A percentile compares a stretch with the other conserved stretches of the same genome.
phyloP scores from a whole-genome alignment of 2,113 vertebrate genomes.

The Uria lomvia region DNA sequence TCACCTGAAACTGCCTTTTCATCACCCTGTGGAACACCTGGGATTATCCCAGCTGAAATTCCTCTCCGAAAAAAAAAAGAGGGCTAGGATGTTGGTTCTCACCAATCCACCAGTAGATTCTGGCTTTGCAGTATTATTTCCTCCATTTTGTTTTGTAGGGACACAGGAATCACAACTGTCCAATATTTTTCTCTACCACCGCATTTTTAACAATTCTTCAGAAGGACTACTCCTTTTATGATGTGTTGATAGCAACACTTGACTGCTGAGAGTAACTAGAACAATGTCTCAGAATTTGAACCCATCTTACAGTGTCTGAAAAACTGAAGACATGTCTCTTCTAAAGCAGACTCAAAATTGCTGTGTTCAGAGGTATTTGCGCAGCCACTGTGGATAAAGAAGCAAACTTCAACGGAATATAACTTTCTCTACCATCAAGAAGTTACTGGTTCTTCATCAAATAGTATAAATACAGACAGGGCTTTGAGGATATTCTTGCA shows the following conservation, averaged over 20 bases:
- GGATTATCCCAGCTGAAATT: neutral
- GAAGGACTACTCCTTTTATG: neutral
- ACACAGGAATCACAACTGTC: neutral
- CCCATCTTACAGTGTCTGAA: neutral
- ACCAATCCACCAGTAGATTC: neutral
- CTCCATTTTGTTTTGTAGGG: neutral
- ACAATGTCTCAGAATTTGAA: neutral
- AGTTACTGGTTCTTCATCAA: neutral
- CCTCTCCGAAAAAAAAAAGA: neutral
- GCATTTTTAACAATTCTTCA: neutral
- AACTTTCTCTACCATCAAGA: neutral
- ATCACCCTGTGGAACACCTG: accelerated
- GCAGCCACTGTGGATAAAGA: neutral
- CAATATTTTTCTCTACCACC: neutral
- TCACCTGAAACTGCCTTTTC: neutral
- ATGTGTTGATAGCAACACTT: neutral
- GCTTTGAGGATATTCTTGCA: neutral
- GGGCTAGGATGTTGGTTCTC: neutral
- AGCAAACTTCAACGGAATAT: neutral
- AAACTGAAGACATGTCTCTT: neutral
- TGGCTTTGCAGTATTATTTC: neutral
- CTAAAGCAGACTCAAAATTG: neutral
- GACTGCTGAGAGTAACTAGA: neutral
- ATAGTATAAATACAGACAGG: neutral
- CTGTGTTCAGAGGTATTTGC: neutral